Base-by-base conservation (phyloP, 2,113 vertebrate species). In the Trematomus loennbergii region DNA sequence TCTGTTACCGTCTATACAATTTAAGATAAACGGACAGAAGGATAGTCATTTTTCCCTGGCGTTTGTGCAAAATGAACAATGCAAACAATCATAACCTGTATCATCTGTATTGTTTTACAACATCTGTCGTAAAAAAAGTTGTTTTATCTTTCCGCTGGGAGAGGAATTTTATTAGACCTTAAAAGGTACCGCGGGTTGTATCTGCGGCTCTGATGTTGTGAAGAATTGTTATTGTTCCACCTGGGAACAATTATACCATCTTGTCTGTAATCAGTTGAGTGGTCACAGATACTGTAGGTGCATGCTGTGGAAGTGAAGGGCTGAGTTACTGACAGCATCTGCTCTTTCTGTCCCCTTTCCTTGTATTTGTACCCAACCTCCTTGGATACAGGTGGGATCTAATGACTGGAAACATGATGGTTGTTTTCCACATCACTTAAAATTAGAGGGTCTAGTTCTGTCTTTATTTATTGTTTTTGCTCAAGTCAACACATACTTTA, bases 111-210 rank as follows among this genome's bases (percentile, higher is more conserved):
- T 86, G 73, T 76, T 91, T 89, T 87, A 90, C 58, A 72, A 50
- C 82, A 60, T 29, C 18, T 9, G 72, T 22, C 15, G 67, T 78
- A 80, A 82, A 81, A 45, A 82, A 68, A 75, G 68, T 29, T 2
- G 40, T 61, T 89, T 92, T 78, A 93, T 93, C 88, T 88, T 49
- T 52, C 62, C 13, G 13, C 1, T n/a, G 17, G 15, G 36, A 40
- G 15, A 64, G 75, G 57, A 60, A 71, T 82, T 89, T 82, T 86
- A 92, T 82, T 87, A 53, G 36, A 59, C 70, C 73, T 93, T 92
- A 45, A 78, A 94, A 92, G 72, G 58, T 55, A 18, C 88, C 69
- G 80, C 75, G 3, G 55, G 48, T 54, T 66, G 43, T 52, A 77
- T 75, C 46, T 72, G 79, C 46, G 11, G 43, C 43, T 82, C 71